phyloP scores from a whole-genome alignment of 2,888 invertebrate species.

The Diabrotica balteata region DNA sequence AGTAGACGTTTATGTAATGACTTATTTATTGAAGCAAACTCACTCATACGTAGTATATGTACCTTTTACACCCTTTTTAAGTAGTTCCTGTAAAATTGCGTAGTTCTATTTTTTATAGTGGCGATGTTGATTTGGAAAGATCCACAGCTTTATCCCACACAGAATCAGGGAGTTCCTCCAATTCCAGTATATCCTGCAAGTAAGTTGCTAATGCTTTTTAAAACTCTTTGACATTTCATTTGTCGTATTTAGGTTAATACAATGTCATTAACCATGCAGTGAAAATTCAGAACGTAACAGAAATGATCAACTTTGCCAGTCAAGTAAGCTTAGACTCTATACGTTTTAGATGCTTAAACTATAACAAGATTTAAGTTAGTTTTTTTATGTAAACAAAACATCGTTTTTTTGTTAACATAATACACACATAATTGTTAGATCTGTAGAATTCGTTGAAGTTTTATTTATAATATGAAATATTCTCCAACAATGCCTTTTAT shows the following conservation, averaged over 20 bases:
- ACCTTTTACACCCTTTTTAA: constrained; percentile 7
- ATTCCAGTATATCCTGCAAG: constrained; percentile 71
- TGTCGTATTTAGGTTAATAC: background rate
- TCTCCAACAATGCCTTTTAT: no score
- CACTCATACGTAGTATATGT: background rate
- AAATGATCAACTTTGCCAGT: background rate
- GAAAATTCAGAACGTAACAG: background rate
- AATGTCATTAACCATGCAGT: no score
- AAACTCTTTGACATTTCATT: background rate
- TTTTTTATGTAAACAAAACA: no score
- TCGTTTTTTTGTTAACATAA: no score
- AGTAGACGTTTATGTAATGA: background rate
- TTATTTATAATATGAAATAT: no score
- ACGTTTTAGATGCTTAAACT: no score
- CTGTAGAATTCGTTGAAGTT: no score
- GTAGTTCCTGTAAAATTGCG: constrained; percentile 16
- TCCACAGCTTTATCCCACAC: constrained; percentile 64
- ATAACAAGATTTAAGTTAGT: no score
- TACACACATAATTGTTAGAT: no score
- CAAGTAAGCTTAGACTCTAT: no score
- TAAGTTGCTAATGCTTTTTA: constrained; percentile 40
- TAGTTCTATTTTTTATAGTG: constrained; percentile 60
- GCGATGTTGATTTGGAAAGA: constrained; percentile 64
- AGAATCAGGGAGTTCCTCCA: constrained; percentile 75
- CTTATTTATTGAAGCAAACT: background rate